These are phyloP conservation scores for Chiloscyllium plagiosum DNA, from an alignment of 2,113 vertebrate species.

Conservation along the genomic window DNA sequence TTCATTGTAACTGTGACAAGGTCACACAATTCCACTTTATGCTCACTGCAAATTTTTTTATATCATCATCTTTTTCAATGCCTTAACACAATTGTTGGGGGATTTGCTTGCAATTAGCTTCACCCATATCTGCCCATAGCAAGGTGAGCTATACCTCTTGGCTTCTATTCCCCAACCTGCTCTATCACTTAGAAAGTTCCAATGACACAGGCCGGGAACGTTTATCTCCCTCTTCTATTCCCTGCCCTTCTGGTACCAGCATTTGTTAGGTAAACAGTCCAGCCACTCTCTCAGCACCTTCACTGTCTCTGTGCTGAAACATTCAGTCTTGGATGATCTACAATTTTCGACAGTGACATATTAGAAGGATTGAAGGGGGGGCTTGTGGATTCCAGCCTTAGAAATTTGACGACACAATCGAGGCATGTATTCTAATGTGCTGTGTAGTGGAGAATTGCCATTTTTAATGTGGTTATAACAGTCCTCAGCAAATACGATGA, in stretches of 20 bases:
- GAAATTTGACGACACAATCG: neutral
- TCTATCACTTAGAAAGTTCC: neutral
- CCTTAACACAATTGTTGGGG: neutral
- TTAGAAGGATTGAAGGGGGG: neutral
- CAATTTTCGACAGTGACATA: neutral
- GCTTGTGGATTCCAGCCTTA: neutral
- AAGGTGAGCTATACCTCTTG: neutral
- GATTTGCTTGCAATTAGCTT: neutral
- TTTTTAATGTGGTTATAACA: neutral
- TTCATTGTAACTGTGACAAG: neutral
- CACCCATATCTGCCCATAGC: neutral
- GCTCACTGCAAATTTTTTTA: neutral
- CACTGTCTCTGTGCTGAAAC: neutral
- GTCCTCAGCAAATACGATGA: neutral
- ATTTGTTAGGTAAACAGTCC: neutral
- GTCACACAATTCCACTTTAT: neutral
- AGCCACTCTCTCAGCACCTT: neutral
- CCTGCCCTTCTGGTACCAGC: neutral
- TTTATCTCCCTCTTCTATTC: neutral
- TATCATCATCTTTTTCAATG: neutral
- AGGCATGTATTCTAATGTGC: neutral
- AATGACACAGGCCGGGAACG: neutral
- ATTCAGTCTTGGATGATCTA: neutral
- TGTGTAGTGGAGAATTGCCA: neutral
- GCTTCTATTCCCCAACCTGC: neutral